Evolutionary conservation across 2,113 vertebrate species (phyloP), one percentile per base, ranked within the genome.

Genomic region (Nothoprocta pentlandii): DNA sequence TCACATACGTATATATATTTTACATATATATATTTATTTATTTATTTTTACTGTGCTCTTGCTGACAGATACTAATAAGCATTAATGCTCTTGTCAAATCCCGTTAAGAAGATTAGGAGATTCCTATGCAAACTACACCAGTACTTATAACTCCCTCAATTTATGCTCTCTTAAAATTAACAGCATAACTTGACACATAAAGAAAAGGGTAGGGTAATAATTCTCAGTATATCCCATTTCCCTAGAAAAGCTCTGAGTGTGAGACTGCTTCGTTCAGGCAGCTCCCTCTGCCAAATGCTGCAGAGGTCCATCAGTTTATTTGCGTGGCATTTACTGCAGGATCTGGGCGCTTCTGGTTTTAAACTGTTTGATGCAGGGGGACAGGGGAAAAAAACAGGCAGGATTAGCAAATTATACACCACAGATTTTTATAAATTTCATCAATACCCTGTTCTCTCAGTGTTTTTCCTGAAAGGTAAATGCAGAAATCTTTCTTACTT

Each of bases 101-200:
- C 83, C 89, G 93, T 75, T 85, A 95, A 94, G 81, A 89, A 93
- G 92, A 95, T 95, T 90, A 96, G 36, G 73, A 91, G 76, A 80
- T 83, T 44, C 41, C 26, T 68, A 75, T n/a, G 16, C 42, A 91
- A 92, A 91, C 58, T 61, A 75, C 49, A 74, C 21, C 23, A 82
- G 59, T 46, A 67, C 58, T 87, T 82, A 47, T 41, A 86, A 9
- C 26, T 77, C 42, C 44, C 13, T 85, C 89, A 54, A 91, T 73
- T 73, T 76, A 58, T 6, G 2, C 16, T 53, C 8, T 88, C 64
- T 87, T 28, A 82, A 89, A 93, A 92, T 44, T 25, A 89, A 34
- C 17, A 82, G 41, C 46, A 74, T 93, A 51, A 69, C 6, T 4
- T 1, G 3, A 21, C 20, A 70, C 54, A 26, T 22, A 11, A 81